A percentile compares a stretch with the other conserved stretches of the same genome.
Conservation (phyloP, 2,888 invertebrate species). For the Leptura quadrifasciata region DNA sequence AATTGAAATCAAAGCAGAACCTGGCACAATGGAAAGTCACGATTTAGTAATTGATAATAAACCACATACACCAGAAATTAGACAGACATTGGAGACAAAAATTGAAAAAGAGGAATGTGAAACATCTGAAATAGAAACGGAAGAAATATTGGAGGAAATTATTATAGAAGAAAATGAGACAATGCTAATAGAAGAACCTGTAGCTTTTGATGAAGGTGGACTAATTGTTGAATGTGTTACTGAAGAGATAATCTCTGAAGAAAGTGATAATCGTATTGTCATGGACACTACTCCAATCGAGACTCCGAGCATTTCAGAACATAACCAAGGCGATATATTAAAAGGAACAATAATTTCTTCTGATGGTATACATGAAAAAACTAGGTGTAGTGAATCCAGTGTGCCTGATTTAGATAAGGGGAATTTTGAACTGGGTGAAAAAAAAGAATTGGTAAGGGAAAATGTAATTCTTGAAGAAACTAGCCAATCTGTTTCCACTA, state of each 20-base stretch:
- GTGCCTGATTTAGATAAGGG: slow-evolving; percentile 3
- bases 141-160: slow-evolving; percentile 29
- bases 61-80: not conserved
- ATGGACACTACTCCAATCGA: slow-evolving; percentile 26
- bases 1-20: not conserved
- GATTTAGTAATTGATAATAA: slow-evolving; percentile 19
- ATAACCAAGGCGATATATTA: not conserved
- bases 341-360: not conserved
- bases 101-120: not conserved
- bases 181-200: slow-evolving; percentile 48
- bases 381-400: slow-evolving; percentile 9
- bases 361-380: slow-evolving; percentile 6
- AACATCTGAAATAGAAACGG: slow-evolving; percentile 1
- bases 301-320: slow-evolving; percentile 23
- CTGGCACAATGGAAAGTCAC: not conserved
- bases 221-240: slow-evolving; percentile 63
- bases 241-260: slow-evolving; percentile 54
- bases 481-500: slow-evolving; percentile 42
- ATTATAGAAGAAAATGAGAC: slow-evolving; percentile 29
- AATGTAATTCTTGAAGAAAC: slow-evolving; percentile 42
- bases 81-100: not conserved
- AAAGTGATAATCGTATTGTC: slow-evolving; percentile 21
- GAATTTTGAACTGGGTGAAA: not conserved
- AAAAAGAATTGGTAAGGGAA: slow-evolving; percentile 29
- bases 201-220: slow-evolving; percentile 47